Evolutionary conservation across 2,888 invertebrate genomes (phyloP).

Genomic region (Rhingia campestris): DNA sequence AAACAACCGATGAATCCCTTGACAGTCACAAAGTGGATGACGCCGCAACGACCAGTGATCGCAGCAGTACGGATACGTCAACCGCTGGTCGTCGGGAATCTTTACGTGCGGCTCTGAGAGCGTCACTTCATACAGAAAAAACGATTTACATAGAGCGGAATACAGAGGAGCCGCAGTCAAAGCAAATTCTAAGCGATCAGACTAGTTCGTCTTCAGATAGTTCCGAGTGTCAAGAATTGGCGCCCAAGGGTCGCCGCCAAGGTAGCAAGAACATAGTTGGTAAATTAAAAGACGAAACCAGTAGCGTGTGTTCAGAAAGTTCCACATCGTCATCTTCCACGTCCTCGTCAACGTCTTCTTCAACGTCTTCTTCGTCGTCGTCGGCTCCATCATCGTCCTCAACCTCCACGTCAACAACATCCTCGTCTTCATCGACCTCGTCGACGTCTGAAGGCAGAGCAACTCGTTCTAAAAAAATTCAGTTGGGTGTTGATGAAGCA

Average conservation of each 20-base stretch:
- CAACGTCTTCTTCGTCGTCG: conserved; percentile 20
- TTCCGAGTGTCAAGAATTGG: conserved; percentile 15
- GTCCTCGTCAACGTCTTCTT: conserved; percentile 13
- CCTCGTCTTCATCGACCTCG: conserved; percentile 13
- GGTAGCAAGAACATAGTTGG: neutral
- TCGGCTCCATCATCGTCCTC: conserved; percentile 7
- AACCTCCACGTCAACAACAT: conserved; percentile 6
- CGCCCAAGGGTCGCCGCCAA: conserved; percentile 7
- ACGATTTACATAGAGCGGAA: conserved; percentile 3
- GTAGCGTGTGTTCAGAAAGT: conserved; percentile 54
- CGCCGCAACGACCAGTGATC: conserved; percentile 1
- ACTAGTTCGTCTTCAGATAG: conserved; percentile 46
- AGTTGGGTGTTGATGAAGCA: neutral
- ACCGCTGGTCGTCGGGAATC: conserved; percentile 42
- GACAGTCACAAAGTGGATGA: neutral
- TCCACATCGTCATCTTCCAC: conserved; percentile 41
- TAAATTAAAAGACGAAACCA: conserved; percentile 50
- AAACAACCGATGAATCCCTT: neutral
- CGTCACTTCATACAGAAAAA: conserved; percentile 1
- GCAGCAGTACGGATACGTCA: conserved; percentile 17
- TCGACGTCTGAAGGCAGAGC: conserved; percentile 24
- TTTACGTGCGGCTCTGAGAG: conserved; percentile 7
- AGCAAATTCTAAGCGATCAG: neutral
- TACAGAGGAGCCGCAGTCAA: neutral
- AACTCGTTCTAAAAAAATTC: conserved; percentile 41